These are phyloP conservation scores for Drosophila parvula DNA, from an alignment of 1,140 invertebrate genomes.

Conservation along the genomic window DNA sequence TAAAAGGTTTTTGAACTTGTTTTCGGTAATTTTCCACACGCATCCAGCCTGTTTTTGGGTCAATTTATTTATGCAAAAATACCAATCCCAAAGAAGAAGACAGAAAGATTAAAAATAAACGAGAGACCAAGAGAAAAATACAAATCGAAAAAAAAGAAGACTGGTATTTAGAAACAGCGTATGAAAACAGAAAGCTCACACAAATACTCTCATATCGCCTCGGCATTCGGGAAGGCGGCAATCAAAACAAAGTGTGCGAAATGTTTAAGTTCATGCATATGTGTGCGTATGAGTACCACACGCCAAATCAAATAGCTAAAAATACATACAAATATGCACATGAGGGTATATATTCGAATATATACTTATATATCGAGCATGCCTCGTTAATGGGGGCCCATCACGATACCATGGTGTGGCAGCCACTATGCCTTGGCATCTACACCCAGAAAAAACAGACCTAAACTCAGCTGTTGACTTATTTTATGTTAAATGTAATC, in stretches of 20 bases:
- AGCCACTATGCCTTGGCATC: constrained; percentile 12
- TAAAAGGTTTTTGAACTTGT: constrained; percentile 60
- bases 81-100: constrained; percentile 27
- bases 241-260: constrained; percentile 79
- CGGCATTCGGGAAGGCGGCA: constrained; percentile 40
- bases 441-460: not conserved
- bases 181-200: constrained; percentile 61
- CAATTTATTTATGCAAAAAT: constrained; percentile 61
- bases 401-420: constrained; percentile 46
- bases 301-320: constrained; percentile 52
- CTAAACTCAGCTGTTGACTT: not conserved
- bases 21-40: constrained; percentile 63
- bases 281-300: constrained; percentile 22
- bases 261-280: constrained; percentile 59
- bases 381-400: constrained; percentile 44
- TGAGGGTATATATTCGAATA: constrained; percentile 19
- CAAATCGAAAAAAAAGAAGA: constrained; percentile 29
- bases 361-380: constrained; percentile 29
- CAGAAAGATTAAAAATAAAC: constrained; percentile 27
- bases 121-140: not conserved
- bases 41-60: constrained; percentile 61
- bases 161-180: constrained; percentile 74
- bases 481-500: not conserved
- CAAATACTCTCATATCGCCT: constrained; percentile 16
- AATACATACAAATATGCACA: constrained; percentile 50